Evolutionary conservation across 2,797 vertebrate genomes (phyloP).

Genomic region (Lemur catta): DNA sequence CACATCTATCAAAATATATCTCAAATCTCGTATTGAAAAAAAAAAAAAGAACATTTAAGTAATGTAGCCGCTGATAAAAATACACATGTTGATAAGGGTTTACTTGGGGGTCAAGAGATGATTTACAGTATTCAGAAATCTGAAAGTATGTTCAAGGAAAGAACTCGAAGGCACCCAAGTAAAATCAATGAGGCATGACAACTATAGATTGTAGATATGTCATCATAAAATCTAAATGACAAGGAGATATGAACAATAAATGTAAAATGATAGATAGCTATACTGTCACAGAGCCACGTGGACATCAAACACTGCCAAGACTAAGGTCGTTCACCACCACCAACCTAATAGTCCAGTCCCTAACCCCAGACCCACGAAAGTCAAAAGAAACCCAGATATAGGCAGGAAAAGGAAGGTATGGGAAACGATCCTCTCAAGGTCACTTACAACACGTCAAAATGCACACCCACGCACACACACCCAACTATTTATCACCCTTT

Average conservation of each 20-base stretch:
- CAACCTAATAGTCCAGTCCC: background rate
- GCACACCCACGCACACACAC: background rate
- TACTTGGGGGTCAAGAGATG: background rate
- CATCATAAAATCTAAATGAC: conserved; percentile 76
- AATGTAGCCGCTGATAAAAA: background rate
- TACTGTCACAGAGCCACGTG: background rate
- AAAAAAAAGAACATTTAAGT: background rate
- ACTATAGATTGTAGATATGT: conserved; percentile 62
- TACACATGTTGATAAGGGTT: background rate
- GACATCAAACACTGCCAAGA: background rate
- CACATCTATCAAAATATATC: background rate
- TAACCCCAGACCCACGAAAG: background rate
- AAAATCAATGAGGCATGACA: conserved; percentile 69
- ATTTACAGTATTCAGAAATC: conserved; percentile 37
- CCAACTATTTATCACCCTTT: background rate
- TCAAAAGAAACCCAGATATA: background rate
- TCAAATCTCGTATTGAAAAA: background rate
- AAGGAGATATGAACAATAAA: conserved; percentile 67
- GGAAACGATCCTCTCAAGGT: background rate
- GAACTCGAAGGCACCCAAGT: conserved; percentile 66
- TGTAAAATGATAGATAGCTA: conserved; percentile 69
- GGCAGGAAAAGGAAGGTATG: background rate
- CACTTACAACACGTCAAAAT: background rate
- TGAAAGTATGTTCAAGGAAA: conserved; percentile 42
- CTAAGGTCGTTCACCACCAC: background rate